A percentile compares a stretch with the other conserved stretches of the same genome.
phyloP scores from a whole-genome alignment of 2,797 vertebrate genomes.

The Pangasius djambal region DNA sequence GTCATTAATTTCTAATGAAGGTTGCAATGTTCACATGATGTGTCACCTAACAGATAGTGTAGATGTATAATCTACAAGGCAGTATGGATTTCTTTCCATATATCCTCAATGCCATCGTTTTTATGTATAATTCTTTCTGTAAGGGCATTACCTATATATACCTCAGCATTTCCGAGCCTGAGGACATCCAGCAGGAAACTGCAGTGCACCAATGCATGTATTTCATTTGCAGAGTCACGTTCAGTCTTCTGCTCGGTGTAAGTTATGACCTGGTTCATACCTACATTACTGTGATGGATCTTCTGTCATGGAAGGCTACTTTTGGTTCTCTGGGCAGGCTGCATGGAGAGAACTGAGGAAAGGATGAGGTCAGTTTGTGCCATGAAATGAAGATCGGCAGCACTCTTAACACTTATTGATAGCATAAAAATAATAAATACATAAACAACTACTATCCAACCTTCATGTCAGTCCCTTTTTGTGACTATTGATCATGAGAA shows the following conservation, averaged over 20 bases:
- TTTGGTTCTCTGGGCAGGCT: conserved; percentile 27
- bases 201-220: conserved; percentile 21
- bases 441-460: neutral
- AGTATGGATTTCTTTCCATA: neutral
- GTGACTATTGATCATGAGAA: neutral
- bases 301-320: conserved; percentile 38
- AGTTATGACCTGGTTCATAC: conserved; percentile 46
- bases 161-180: neutral
- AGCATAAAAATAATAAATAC: neutral
- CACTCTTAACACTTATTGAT: neutral
- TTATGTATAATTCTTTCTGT: too few species aligned
- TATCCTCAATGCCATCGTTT: neutral
- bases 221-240: conserved; percentile 39
- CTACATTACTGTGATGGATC: conserved; percentile 49
- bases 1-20: conserved; percentile 34
- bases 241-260: conserved; percentile 21
- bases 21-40: neutral
- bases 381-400: neutral
- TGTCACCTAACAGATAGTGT: neutral
- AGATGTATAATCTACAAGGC: neutral
- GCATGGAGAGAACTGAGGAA: conserved; percentile 3
- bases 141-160: neutral
- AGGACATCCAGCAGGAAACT: neutral
- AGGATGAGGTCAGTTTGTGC: conserved; percentile 7
- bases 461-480: neutral